Evolutionary conservation across 2,888 invertebrate species (phyloP), one percentile per base, ranked within the genome.

Genomic region (Dasysyrphus albostriatus): DNA sequence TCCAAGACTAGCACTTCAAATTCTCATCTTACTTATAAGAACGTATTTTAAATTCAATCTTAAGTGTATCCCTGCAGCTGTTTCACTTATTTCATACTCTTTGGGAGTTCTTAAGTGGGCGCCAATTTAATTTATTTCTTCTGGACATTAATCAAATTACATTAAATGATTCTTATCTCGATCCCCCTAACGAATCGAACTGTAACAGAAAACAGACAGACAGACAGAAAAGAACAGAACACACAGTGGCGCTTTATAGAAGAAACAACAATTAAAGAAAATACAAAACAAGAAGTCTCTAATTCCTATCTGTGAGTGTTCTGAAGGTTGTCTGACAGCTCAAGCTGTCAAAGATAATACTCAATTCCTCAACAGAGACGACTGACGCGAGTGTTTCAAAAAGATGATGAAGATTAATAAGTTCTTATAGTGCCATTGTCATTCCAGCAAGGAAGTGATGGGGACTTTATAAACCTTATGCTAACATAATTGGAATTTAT

Each of bases 91-190:
- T 56, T 44, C 80, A 24, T 3, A 44, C 49, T 54, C 73, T 47
- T 78, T 78, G 34, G 73, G 76, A 56, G 73, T 63, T 61, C 54
- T 59, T 42, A 34, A 70, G 34, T 49, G 74, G 78, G 87, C 83
- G 83, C 83, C 83, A 83, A 70, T 51, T 75, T 70, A 78, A 75
- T 65, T 83, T 74, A 74, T 75, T 54, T 72, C 42, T 19, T 29
- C 19, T 51, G 75, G 58, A 70, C 70, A 87, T 87, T 87, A 87
- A 87, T 87, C 87, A 85, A 85, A 77, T 77, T 77, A 69, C 82
- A 77, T 75, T 74, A 75, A 83, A 87, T 63, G 87, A 82, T 73
- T 69, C 69, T 69, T 82, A 85, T 85, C 85, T 77, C 19, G 1
- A 72, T 75, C 69, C 58, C 58, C 51, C 42, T 72, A 19, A 56